Base-by-base conservation (phyloP, 2,888 invertebrate genomes). In the Zootermopsis nevadensis region DNA sequence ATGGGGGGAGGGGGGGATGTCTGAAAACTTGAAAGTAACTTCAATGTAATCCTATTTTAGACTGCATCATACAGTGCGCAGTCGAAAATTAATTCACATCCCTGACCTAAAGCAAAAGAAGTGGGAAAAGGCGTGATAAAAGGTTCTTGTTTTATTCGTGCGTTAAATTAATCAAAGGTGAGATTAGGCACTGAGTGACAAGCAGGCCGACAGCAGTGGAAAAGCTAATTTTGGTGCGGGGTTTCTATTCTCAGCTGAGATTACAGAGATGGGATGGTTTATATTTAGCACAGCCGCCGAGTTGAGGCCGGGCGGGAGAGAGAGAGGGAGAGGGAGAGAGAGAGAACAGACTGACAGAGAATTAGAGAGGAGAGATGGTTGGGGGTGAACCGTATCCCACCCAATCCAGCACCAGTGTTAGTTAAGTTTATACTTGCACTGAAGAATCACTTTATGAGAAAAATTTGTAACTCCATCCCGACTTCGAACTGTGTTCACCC, bases 281-380 rank as follows among this genome's bases (percentile, higher is more conserved):
- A 74, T 74, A 74, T 22, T 38, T 74, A 74, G 74, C 35, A n/a
- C 35, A 74, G 38, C 24, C 19, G 33, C 12, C 69, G 60, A 7
- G n/a, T n/a, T 60, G 77, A 74, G 82, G 69, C 79, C 76, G 79
- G 38, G 74, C 76, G 53, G 77, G 77, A 81, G 81, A 48, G 81
- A 77, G 80, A 77, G 83, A 53, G 53, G 82, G 66, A 67, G 55
- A 82, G 76, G 77, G 72, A 77, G 80, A 83, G 53, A 69, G 82
- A 69, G 66, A 60, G 27, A 15, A 48, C 48, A 48, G 48, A 83
- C 72, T 22, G 72, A 77, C 27, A 72, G 77, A 77, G n/a, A 42
- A 79, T 72, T 27, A 42, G 79, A 84, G 42, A 83, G 33, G 15
- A 27, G 74, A 69, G 27, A 38, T 30, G 22, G 69, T 33, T 38